Base-by-base conservation (phyloP, 2,113 vertebrate species). In the Solenodon paradoxus region DNA sequence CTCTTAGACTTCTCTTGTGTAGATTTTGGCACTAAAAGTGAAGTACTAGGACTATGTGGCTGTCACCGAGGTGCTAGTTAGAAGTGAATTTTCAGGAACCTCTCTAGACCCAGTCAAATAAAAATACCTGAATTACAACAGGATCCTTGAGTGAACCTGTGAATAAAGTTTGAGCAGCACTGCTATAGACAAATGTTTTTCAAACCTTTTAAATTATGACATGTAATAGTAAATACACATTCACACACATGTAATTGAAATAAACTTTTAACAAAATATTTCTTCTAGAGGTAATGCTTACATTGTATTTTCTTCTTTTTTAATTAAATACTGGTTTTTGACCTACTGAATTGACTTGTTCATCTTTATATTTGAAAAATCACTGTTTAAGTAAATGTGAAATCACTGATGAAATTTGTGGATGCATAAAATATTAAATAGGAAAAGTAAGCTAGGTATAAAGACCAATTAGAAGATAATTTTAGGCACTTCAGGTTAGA, bases 391-490 rank as follows among this genome's bases (percentile, higher is more conserved):
- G 40, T 35, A 61, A 93, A 45, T 55, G 38, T 47, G 57, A 92
- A 96, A 77, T 75, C 24, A 85, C 5, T 75, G 55, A 80, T 88
- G 51, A 61, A 71, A 49, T 94, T 40, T 71, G 42, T 92, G 64
- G n/a, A 15, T 77, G 7, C 55, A 64, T 51, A 45, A n/a, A 63
- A 10, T 92, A 78, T 92, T 94, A 83, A 94, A 61, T 92, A 92
- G 78, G n/a, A 12, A 63, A 72, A 68, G 49, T 69, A 85, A 66
- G 38, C 32, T n/a, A 24, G 28, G 13, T 85, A 12, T 69, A 13
- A 53, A 81, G 57, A 89, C 45, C 38, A 83, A 24, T 57, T 64
- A 63, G 32, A 88, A 92, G n/a, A 63, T 51, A 38, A 1, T 51
- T 82, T 66, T 53, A 80, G 35, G 30, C 24, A 71, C n/a, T 51